Evolutionary conservation across 2,888 invertebrate genomes (phyloP).

Genomic region (Hecatera dysodea): DNA sequence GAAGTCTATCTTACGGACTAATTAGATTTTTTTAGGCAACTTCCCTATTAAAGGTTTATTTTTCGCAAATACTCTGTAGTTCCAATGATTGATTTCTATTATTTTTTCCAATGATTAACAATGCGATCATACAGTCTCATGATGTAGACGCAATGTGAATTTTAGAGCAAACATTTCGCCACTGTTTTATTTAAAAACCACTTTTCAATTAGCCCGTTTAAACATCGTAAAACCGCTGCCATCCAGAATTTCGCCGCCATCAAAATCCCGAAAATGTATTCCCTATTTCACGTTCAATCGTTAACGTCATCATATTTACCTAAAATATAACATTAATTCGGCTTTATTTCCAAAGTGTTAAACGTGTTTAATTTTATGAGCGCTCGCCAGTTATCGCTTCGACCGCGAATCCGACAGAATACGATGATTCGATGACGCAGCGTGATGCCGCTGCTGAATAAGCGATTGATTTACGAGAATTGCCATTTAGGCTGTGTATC

Average conservation of each 20-base stretch:
- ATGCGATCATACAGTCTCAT: not conserved
- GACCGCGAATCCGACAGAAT: conserved; percentile 59
- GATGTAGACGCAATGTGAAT: not conserved
- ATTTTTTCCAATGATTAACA: too few relatives aligned
- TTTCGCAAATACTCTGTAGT: not conserved
- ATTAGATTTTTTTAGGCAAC: too few relatives aligned
- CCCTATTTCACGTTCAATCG: conserved; percentile 33
- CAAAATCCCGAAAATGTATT: conserved; percentile 25
- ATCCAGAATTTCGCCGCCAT: conserved; percentile 2
- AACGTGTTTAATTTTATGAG: conserved; percentile 61
- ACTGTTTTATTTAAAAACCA: not conserved
- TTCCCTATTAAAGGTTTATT: too few relatives aligned
- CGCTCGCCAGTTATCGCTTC: conserved; percentile 54
- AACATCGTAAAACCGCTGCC: conserved; percentile 6
- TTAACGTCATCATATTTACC: conserved; percentile 59
- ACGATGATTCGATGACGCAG: conserved; percentile 72
- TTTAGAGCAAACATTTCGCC: not conserved
- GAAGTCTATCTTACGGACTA: too few relatives aligned
- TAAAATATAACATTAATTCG: conserved; percentile 57
- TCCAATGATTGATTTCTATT: too few relatives aligned
- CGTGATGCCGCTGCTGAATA: conserved; percentile 71
- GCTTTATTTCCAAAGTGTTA: conserved; percentile 60
- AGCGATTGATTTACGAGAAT: conserved; percentile 75
- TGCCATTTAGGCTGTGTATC: conserved; percentile 53
- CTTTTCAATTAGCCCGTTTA: not conserved